Conservation (phyloP, 2,888 invertebrate species). For the Hyppa rectilinea region DNA sequence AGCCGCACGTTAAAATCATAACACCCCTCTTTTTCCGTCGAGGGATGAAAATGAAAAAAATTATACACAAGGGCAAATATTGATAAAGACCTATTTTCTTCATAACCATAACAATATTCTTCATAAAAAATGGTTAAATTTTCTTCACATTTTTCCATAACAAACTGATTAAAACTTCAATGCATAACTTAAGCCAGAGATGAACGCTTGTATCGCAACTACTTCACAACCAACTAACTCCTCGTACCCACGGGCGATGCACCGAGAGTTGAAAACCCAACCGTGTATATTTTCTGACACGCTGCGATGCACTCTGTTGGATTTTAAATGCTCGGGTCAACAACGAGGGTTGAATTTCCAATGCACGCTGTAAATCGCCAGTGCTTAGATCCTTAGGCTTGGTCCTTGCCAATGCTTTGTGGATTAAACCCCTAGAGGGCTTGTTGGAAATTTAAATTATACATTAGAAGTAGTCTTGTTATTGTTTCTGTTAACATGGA, state of each 20-base stretch:
- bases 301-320: too few relatives aligned
- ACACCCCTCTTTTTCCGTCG: too few relatives aligned
- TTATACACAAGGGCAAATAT: not conserved
- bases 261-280: not conserved
- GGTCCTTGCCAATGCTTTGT: not conserved
- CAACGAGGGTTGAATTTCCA: not conserved
- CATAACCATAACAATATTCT: too few relatives aligned
- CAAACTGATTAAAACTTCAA: conserved; percentile 39
- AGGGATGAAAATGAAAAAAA: too few relatives aligned
- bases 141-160: conserved; percentile 8
- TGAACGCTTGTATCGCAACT: conserved; percentile 15
- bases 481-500: conserved; percentile 1
- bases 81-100: not conserved
- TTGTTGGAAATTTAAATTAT: conserved; percentile 36
- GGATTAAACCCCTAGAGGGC: conserved; percentile 33
- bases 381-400: too few relatives aligned
- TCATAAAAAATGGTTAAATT: not conserved
- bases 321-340: not conserved
- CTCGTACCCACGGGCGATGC: not conserved
- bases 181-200: conserved; percentile 39
- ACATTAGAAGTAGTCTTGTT: not conserved
- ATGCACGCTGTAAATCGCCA: too few relatives aligned
- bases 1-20: too few relatives aligned
- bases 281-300: not conserved
- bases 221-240: conserved; percentile 11